These are phyloP conservation scores for Sciurus niger DNA, from an alignment of 2,113 vertebrate genomes.

Conservation along the genomic window DNA sequence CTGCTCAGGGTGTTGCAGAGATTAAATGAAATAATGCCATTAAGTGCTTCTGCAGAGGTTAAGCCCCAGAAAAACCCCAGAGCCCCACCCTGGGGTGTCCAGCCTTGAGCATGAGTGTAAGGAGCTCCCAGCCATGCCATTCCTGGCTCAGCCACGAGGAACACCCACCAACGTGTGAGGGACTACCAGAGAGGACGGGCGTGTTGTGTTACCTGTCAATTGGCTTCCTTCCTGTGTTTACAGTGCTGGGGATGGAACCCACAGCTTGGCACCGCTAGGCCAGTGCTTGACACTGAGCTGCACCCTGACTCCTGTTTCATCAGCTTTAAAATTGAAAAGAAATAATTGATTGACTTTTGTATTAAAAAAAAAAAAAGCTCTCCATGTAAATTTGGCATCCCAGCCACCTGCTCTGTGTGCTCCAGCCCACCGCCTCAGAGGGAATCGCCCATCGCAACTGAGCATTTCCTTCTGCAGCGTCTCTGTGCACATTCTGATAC, in stretches of 20 bases:
- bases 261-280: too few relatives aligned
- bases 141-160: too few relatives aligned
- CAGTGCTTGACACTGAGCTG: background rate
- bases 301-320: background rate
- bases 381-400: too few relatives aligned
- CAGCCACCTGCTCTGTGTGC: fast-evolving
- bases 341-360: background rate
- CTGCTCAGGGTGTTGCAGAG: fast-evolving
- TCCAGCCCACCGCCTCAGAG: background rate
- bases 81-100: too few relatives aligned
- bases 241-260: background rate
- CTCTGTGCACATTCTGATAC: background rate
- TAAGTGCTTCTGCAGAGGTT: background rate
- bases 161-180: too few relatives aligned
- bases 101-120: too few relatives aligned
- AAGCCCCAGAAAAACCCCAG: background rate
- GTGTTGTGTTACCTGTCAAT: too few relatives aligned
- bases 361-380: background rate
- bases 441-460: too few relatives aligned
- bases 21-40: background rate
- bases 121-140: fast-evolving
- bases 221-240: too few relatives aligned
- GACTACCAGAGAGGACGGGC: too few relatives aligned
- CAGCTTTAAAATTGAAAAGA: background rate
- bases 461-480: background rate